These are phyloP conservation scores for Drosophila santomea DNA, from an alignment of 1,140 invertebrate genomes.

Conservation along the genomic window DNA sequence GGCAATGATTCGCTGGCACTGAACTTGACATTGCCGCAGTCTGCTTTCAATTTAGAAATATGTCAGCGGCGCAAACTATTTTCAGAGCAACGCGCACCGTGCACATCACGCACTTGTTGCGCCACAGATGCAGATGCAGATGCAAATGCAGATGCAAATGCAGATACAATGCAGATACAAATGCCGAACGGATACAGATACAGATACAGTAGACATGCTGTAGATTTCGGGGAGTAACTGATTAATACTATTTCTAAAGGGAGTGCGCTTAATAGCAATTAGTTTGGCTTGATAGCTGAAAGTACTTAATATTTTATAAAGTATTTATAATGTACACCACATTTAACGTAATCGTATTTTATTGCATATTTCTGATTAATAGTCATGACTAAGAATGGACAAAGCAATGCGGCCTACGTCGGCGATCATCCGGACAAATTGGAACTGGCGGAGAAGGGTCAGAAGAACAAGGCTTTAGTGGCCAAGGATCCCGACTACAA, in stretches of 20 bases:
- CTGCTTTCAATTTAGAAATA: conserved; percentile 79
- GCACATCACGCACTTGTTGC: conserved; percentile 60
- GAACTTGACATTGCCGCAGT: conserved; percentile 75
- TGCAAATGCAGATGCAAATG: conserved; percentile 2
- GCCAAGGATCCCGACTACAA: conserved; percentile 86
- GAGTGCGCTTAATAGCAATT: not conserved
- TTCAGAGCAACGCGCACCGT: conserved; percentile 44
- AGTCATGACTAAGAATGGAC: conserved; percentile 83
- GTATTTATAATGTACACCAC: not conserved
- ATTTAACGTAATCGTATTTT: not conserved
- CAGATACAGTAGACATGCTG: not conserved
- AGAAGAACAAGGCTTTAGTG: conserved; percentile 73
- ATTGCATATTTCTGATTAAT: not conserved
- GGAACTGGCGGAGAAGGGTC: conserved; percentile 85
- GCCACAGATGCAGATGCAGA: conserved; percentile 11
- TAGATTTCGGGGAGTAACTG: not conserved
- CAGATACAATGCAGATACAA: conserved; percentile 1
- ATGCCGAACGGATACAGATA: not conserved
- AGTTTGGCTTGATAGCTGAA: too few relatives aligned
- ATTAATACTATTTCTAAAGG: not conserved
- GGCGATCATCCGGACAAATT: conserved; percentile 77
- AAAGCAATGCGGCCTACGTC: conserved; percentile 77
- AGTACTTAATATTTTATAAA: not conserved
- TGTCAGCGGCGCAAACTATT: conserved; percentile 65
- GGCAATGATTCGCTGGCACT: conserved; percentile 59